These are phyloP conservation scores for Palaemon carinicauda DNA, from an alignment of 1,140 invertebrate species.

Conservation along the genomic window DNA sequence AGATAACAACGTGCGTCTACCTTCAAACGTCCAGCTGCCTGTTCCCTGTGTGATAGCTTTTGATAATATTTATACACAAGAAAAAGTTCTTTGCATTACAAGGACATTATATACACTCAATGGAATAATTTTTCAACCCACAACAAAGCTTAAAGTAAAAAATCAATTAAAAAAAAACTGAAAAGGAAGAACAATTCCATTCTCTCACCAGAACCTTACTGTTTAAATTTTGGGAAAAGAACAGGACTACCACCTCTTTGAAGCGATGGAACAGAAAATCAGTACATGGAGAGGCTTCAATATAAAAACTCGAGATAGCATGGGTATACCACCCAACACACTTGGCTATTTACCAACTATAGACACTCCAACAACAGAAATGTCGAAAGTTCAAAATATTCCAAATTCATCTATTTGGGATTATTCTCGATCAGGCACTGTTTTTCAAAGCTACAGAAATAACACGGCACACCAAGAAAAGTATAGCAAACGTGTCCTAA, in stretches of 20 bases:
- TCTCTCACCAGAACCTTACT: background rate
- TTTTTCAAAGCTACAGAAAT: too few relatives aligned
- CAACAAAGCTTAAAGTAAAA: background rate
- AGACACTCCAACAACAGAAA: constrained; percentile 17
- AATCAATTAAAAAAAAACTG: background rate
- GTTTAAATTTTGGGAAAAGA: background rate
- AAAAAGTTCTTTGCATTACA: background rate
- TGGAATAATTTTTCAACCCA: constrained; percentile 1
- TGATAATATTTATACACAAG: constrained; percentile 21
- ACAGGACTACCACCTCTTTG: background rate
- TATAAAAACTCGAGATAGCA: too few relatives aligned
- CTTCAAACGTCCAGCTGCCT: background rate
- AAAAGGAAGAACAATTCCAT: background rate
- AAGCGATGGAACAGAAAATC: background rate
- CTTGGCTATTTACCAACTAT: background rate
- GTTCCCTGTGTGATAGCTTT: background rate
- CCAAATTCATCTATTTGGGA: constrained; percentile 9
- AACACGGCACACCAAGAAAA: constrained; percentile 10
- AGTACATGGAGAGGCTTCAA: too few relatives aligned
- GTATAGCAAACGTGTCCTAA: constrained; percentile 38
- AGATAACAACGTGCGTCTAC: background rate
- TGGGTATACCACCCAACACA: background rate
- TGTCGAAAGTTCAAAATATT: constrained; percentile 11
- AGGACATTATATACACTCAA: background rate
- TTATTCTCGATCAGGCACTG: too few relatives aligned